Percentiles rank a stretch among this genome's conserved stretches.
Evolutionary conservation across 1,140 invertebrate species (phyloP).

Genomic region (Ectropis grisescens): DNA sequence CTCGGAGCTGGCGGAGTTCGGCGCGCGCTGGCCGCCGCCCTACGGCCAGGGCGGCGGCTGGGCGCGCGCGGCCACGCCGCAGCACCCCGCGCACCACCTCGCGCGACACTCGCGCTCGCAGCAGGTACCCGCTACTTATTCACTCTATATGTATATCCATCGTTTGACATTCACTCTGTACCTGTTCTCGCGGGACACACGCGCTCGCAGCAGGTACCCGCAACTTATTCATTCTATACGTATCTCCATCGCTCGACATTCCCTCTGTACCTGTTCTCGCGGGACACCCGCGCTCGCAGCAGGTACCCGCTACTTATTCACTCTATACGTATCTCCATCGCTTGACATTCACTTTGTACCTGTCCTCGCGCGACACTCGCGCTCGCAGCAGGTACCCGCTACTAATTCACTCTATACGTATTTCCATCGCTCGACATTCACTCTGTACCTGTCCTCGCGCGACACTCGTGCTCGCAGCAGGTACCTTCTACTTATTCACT

Average conservation of each 20-base stretch:
- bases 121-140: conserved; percentile 30
- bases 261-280: too few relatives aligned
- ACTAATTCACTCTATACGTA: too few relatives aligned
- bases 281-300: conserved; percentile 55
- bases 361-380: too few relatives aligned
- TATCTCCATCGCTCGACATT: too few relatives aligned
- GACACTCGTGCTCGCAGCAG: conserved; percentile 58
- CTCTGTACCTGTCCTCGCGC: too few relatives aligned
- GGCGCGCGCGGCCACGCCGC: conserved; percentile 59
- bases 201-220: too few relatives aligned
- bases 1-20: conserved; percentile 66
- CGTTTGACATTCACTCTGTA: too few relatives aligned
- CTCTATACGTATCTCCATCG: not conserved
- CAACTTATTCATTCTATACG: too few relatives aligned
- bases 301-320: conserved; percentile 25
- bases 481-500: conserved; percentile 15
- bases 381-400: too few relatives aligned
- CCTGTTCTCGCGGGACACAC: too few relatives aligned
- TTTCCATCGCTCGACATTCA: too few relatives aligned
- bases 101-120: conserved; percentile 57
- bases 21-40: conserved; percentile 56
- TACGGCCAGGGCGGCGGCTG: conserved; percentile 56
- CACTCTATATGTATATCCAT: not conserved
- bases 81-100: conserved; percentile 63
- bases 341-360: too few relatives aligned